These are phyloP conservation scores for Drosophila saltans DNA, from an alignment of 1,140 invertebrate species.

Conservation along the genomic window DNA sequence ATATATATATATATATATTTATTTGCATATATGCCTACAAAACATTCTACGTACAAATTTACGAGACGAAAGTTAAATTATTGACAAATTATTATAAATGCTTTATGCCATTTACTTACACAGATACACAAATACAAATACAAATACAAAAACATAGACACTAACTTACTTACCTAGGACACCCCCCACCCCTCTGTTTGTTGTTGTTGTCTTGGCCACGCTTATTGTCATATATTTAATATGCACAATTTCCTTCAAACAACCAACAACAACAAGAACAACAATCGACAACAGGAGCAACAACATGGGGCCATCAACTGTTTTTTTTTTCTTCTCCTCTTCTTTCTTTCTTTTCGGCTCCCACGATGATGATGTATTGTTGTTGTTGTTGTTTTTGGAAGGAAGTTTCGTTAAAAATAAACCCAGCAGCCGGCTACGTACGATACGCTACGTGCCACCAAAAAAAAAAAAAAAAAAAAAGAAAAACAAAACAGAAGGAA, in stretches of 20 bases:
- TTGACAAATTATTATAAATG: constrained; percentile 78
- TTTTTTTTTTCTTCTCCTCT: constrained; percentile 5
- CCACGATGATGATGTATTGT: constrained; percentile 67
- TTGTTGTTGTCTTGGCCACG: constrained; percentile 14
- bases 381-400: constrained; percentile 46
- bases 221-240: constrained; percentile 64
- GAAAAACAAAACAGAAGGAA: background rate
- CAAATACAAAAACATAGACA: background rate
- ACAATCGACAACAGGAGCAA: constrained; percentile 29
- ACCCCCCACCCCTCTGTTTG: no score
- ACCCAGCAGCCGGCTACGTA: constrained; percentile 17
- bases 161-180: constrained; percentile 20
- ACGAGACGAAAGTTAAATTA: constrained; percentile 67
- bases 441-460: constrained; percentile 44
- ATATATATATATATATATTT: background rate
- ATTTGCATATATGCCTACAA: constrained; percentile 23
- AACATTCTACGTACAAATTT: constrained; percentile 48
- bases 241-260: constrained; percentile 67
- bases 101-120: constrained; percentile 49
- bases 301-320: constrained; percentile 24
- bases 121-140: constrained; percentile 14
- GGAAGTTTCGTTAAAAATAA: constrained; percentile 65
- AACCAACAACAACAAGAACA: constrained; percentile 33
- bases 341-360: constrained; percentile 2
- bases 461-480: no score